Evolutionary conservation across 2,797 vertebrate species (phyloP).

Genomic region (Lerista edwardsae): DNA sequence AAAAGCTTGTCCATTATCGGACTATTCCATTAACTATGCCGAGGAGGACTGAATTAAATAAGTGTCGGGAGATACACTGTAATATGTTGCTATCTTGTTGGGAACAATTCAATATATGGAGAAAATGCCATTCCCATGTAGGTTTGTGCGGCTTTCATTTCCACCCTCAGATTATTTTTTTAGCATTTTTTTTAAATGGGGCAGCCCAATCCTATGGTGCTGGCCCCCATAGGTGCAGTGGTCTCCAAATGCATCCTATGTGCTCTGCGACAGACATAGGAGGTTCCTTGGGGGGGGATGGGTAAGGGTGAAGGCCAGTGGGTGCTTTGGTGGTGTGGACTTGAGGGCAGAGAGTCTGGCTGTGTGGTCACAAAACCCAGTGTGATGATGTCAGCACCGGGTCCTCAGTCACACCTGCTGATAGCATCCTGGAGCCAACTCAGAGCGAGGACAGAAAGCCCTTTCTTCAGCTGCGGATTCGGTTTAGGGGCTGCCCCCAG

Average conservation of each 20-base stretch:
- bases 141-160: background rate
- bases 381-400: background rate
- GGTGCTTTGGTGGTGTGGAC: too few species aligned
- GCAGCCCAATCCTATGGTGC: background rate
- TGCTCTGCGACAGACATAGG: too few species aligned
- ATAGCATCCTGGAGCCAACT: too few species aligned
- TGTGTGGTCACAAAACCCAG: background rate
- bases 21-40: conserved; percentile 37
- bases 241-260: too few species aligned
- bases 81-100: background rate
- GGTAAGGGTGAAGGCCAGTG: too few species aligned
- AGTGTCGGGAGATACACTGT: conserved; percentile 2
- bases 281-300: too few species aligned
- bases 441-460: background rate
- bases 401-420: background rate
- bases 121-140: background rate
- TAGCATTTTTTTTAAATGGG: background rate
- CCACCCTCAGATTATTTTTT: background rate
- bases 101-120: background rate
- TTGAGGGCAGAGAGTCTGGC: too few species aligned
- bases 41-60: conserved; percentile 4
- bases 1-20: conserved; percentile 22
- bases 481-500: too few species aligned
- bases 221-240: background rate
- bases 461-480: background rate